phyloP scores from a whole-genome alignment of 2,113 vertebrate species.

The Cisticola juncidis region DNA sequence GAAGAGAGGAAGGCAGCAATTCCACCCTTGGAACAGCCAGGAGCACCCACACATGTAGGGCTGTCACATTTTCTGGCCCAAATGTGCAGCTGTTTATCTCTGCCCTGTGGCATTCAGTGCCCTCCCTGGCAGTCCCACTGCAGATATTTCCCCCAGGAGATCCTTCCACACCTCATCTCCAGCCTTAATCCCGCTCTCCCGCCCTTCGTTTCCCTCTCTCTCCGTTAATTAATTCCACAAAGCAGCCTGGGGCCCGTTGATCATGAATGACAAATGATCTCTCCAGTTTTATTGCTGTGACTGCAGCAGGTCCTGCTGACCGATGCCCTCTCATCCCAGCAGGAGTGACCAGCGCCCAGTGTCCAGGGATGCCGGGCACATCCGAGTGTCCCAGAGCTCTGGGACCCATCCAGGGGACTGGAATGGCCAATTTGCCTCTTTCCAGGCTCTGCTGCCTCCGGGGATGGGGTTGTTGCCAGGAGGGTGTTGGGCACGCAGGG shows the following conservation, averaged over 20 bases:
- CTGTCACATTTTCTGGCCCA: neutral
- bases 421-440: neutral
- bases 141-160: neutral
- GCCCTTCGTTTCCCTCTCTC: neutral
- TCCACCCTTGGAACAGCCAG: neutral
- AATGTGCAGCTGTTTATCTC: neutral
- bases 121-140: accelerated
- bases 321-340: neutral
- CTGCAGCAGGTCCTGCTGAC: neutral
- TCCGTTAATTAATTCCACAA: slow-evolving; percentile 52
- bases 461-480: neutral
- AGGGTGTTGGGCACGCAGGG: neutral
- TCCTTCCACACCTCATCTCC: neutral
- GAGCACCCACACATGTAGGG: neutral
- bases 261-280: slow-evolving; percentile 48
- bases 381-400: neutral
- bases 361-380: neutral
- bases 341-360: slow-evolving; percentile 4
- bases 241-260: slow-evolving; percentile 29
- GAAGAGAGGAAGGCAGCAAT: neutral
- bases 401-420: neutral
- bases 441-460: neutral
- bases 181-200: neutral
- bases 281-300: neutral
- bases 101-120: accelerated